phyloP scores from a whole-genome alignment of 2,113 vertebrate species.

The Pimephales promelas region DNA sequence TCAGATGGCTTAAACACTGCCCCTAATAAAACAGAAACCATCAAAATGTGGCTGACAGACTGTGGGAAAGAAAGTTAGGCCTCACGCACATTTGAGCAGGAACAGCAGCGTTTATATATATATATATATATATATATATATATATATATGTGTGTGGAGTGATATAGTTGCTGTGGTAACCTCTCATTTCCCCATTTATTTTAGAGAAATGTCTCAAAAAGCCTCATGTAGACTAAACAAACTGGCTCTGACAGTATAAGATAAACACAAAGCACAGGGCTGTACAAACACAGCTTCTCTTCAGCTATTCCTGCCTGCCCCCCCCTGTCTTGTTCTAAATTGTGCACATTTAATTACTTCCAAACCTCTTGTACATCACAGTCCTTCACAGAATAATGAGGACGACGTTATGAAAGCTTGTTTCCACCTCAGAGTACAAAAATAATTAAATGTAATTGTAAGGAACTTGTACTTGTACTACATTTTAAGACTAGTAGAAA shows the following conservation, averaged over 20 bases:
- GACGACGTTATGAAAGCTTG: background rate
- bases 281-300: slow-evolving; percentile 66
- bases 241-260: slow-evolving; percentile 67
- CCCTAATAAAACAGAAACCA: slow-evolving; percentile 67
- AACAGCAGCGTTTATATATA: slow-evolving; percentile 56
- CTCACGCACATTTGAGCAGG: slow-evolving; percentile 4
- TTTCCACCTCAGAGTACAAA: background rate
- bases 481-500: background rate
- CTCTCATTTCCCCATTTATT: slow-evolving; percentile 68
- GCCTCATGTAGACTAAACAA: slow-evolving; percentile 75
- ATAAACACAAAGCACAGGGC: slow-evolving; percentile 72
- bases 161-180: slow-evolving; percentile 66
- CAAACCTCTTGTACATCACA: background rate
- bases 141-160: slow-evolving; percentile 62
- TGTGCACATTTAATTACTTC: slow-evolving; percentile 35
- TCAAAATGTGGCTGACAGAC: background rate
- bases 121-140: slow-evolving; percentile 65
- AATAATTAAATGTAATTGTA: background rate
- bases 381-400: background rate
- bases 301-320: slow-evolving; percentile 39
- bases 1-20: slow-evolving; percentile 67
- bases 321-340: background rate
- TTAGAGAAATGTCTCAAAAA: slow-evolving; percentile 69
- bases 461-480: too few relatives aligned
- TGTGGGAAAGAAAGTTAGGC: slow-evolving; percentile 59